Evolutionary conservation across 2,888 invertebrate genomes (phyloP), one percentile per base, ranked within the genome.

Genomic region (Meandrusa payeni): DNA sequence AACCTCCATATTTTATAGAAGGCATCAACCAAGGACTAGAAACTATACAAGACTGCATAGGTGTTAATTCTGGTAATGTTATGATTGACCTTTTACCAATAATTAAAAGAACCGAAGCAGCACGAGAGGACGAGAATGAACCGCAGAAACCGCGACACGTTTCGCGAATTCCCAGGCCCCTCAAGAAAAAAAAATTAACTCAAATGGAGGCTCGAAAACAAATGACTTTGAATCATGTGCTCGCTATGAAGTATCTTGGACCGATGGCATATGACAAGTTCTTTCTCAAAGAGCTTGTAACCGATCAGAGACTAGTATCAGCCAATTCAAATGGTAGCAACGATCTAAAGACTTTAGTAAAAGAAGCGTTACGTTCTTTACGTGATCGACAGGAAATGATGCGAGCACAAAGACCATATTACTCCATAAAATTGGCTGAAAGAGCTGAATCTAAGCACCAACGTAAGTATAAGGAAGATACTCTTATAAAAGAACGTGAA

Each of bases 201-300:
- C 86, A 85, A 64, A 76, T 79, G 76, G 75, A 86, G 51, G 78
- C 80, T 3, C 67, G 83, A 20, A 80, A 78, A 54, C 59, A 72
- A 51, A 54, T 65, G n/a, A 81, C 71, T 1, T 58, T 87, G 44
- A 62, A 79, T 10, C 72, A 85, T 15, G 86, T 87, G 7, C 69
- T 87, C 17, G 85, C 87, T 17, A 82, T 80, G 80, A 87, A 87
- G 61, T 87, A 87, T 59, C 63, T 86, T 3, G 87, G 85, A 1
- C 83, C 83, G 1, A 86, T 86, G 86, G 86, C 87, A 3, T 81
- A 83, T 22, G 87, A 86, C 51, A 87, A 86, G 48, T 86, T 86
- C 58, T 86, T 85, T 52, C 67, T 86, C 10, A 70, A 76, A 48
- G 69, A 73, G 28, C 67, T 86, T 1, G 61, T 55, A 7, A 64